Evolutionary conservation across 1,140 invertebrate genomes (phyloP).

Genomic region (Dermatophagoides farinae): DNA sequence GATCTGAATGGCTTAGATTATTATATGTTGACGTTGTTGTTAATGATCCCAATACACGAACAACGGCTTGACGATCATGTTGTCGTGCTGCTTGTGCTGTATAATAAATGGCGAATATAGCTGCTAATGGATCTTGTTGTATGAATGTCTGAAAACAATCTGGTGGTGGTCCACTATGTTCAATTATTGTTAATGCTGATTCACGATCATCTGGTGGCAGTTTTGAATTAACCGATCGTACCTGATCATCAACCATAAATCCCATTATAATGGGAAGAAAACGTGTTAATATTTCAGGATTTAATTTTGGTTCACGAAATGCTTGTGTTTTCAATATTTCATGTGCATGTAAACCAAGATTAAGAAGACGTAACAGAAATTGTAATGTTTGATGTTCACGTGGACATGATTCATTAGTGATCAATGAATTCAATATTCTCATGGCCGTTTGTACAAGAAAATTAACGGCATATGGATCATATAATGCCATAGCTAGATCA

Average conservation of each 20-base stretch:
- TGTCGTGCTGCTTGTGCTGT: constrained; percentile 59
- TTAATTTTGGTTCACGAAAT: constrained; percentile 78
- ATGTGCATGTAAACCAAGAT: constrained; percentile 78
- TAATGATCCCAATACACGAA: constrained; percentile 64
- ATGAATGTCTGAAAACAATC: constrained; percentile 72
- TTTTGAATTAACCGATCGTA: constrained; percentile 59
- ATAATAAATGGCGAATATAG: constrained; percentile 84
- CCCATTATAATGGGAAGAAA: constrained; percentile 83
- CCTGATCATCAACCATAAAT: constrained; percentile 72
- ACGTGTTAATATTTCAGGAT: constrained; percentile 76
- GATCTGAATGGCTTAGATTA: constrained; percentile 79
- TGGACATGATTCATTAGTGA: constrained; percentile 68
- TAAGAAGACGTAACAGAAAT: constrained; percentile 73
- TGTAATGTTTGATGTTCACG: constrained; percentile 77
- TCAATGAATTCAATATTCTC: constrained; percentile 71
- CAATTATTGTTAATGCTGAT: constrained; percentile 73
- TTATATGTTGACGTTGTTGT: constrained; percentile 52
- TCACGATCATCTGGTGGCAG: constrained; percentile 79
- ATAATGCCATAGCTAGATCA: constrained; percentile 87
- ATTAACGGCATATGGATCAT: constrained; percentile 90
- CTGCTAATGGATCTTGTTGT: constrained; percentile 67
- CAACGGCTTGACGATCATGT: constrained; percentile 59
- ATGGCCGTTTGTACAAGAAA: constrained; percentile 78
- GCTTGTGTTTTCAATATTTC: constrained; percentile 79
- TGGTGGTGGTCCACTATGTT: constrained; percentile 76